Base-by-base conservation (phyloP, 1,140 invertebrate species). In the Drosophila sturtevanti region DNA sequence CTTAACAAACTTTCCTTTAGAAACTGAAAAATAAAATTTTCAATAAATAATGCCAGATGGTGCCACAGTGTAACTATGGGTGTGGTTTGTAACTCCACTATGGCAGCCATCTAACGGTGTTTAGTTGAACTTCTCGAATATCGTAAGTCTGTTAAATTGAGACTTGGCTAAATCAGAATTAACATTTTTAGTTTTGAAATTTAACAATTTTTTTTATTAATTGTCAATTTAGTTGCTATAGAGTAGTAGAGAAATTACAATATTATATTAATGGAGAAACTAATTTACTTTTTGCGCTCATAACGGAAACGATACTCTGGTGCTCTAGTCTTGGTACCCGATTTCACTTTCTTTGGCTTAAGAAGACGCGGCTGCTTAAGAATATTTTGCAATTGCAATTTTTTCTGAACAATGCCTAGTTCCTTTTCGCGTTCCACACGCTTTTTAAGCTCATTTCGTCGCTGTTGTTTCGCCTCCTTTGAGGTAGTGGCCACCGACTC, bases 251-350 rank as follows among this genome's bases (percentile, higher is more conserved):
- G 5, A 31, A 31, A 31, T 31, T 31, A 31, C 27, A 35, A 0
- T 12, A 12, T 51, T 22, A 18, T 51, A 6, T 51, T 22, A 51
- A 51, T 22, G 1, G 7, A 1, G 9, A 4, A 27, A 38, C 11
- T 11, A 1, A 5, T 35, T 75, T 16, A 76, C 37, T 94, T 94
- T 92, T 98, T 98, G 64, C 98, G 94, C 90, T 97, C 95, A 90
- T 95, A 97, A 74, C 95, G 95, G 95, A 97, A 99, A 90, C 95
- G 93, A 91, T 97, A 98, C 7, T 98, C 93, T 0, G 98, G 96
- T 5, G 98, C 94, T 14, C 94, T 91, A 27, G 94, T 90, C 75
- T 95, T 95, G 0, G 95, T 95, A 3, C 94, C 97, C 12, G 92
- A 91, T 72, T 93, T 92, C 0, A 98, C 76, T 79, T 94, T 93